Evolutionary conservation across 1,140 invertebrate genomes (phyloP).

Genomic region (Eufriesea mexicana): DNA sequence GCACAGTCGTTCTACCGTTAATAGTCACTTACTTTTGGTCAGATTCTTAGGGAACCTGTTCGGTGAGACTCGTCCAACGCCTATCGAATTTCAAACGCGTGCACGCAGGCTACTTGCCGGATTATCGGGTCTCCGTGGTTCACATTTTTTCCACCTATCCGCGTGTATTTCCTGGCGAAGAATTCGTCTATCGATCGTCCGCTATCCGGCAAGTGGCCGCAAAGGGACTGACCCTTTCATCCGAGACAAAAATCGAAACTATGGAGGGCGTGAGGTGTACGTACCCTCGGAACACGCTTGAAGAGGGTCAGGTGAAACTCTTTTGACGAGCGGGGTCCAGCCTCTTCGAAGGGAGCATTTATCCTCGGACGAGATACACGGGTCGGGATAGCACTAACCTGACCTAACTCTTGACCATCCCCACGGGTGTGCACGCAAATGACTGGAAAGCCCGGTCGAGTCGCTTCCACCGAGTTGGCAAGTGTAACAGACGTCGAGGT

Average conservation of each 20-base stretch:
- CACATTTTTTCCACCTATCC: background rate
- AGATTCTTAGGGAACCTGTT: slow-evolving; percentile 66
- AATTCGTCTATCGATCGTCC: background rate
- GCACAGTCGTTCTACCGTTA: slow-evolving; percentile 62
- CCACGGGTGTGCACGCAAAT: slow-evolving; percentile 44
- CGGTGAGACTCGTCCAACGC: slow-evolving; percentile 23
- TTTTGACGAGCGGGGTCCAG: slow-evolving; percentile 16
- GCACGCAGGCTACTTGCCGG: slow-evolving; percentile 9
- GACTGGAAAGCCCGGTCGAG: slow-evolving; percentile 19
- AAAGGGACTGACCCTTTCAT: slow-evolving; percentile 18
- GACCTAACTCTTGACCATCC: slow-evolving; percentile 53
- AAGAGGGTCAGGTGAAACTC: slow-evolving; percentile 60
- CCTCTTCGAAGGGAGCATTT: slow-evolving; percentile 44
- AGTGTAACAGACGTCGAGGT: background rate
- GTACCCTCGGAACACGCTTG: slow-evolving; percentile 9
- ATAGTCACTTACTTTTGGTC: slow-evolving; percentile 69
- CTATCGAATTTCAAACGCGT: slow-evolving; percentile 42
- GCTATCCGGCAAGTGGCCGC: background rate
- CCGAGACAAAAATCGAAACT: slow-evolving; percentile 39
- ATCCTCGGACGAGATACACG: slow-evolving; percentile 33
- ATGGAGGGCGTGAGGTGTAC: slow-evolving; percentile 4
- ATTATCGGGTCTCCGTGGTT: slow-evolving; percentile 45
- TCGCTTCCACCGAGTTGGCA: slow-evolving; percentile 1
- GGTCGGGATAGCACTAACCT: slow-evolving; percentile 38
- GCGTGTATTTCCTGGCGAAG: background rate